Conservation (phyloP, 2,888 invertebrate species). For the Troides helena region DNA sequence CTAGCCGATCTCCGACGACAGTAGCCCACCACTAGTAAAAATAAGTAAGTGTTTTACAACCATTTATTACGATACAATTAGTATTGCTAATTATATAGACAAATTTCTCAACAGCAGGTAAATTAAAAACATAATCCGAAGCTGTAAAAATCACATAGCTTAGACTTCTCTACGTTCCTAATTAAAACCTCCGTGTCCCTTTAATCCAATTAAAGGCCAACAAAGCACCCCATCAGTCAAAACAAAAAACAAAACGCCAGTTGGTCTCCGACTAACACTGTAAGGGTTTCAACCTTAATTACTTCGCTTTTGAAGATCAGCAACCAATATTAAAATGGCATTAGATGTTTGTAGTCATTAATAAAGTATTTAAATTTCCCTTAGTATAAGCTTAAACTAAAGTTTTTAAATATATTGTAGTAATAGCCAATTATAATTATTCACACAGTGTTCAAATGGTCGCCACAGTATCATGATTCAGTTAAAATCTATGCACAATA, state of each 20-base stretch:
- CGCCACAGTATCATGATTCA: too few species aligned
- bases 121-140: slow-evolving; percentile 2
- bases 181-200: slow-evolving; percentile 6
- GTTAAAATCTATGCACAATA: too few species aligned
- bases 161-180: neutral
- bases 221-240: neutral
- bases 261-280: neutral
- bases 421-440: neutral
- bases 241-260: slow-evolving; percentile 4
- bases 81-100: too few species aligned
- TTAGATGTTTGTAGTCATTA: neutral
- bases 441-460: neutral
- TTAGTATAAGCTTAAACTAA: neutral
- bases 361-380: neutral
- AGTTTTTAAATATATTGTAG: neutral
- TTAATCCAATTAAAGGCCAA: slow-evolving; percentile 12
- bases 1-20: too few species aligned
- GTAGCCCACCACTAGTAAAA: too few species aligned
- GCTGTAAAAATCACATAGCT: neutral
- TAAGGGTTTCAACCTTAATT: slow-evolving; percentile 9
- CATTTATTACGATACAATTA: too few species aligned
- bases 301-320: slow-evolving; percentile 4
- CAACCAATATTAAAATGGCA: neutral
- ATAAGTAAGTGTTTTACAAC: too few species aligned
- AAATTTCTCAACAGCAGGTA: neutral